These are phyloP conservation scores for Dione vanillae DNA, from an alignment of 2,888 invertebrate genomes.

Conservation along the genomic window DNA sequence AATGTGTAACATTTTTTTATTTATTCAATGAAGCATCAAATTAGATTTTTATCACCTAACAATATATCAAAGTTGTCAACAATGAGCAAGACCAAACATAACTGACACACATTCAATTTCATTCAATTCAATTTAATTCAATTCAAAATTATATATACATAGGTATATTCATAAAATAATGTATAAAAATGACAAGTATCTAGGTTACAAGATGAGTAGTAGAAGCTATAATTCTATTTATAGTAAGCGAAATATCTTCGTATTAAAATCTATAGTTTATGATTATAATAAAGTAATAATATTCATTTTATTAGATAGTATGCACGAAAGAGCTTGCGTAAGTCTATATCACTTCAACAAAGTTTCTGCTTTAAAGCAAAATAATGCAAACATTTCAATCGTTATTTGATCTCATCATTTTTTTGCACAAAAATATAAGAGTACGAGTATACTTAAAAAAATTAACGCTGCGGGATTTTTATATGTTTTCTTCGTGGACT, in stretches of 20 bases:
- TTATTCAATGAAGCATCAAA: constrained; percentile 20
- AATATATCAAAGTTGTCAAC: constrained; percentile 20
- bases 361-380: too few relatives aligned
- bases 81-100: constrained; percentile 25
- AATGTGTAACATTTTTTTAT: background rate
- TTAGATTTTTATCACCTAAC: constrained; percentile 27
- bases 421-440: too few relatives aligned
- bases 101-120: constrained; percentile 23
- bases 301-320: too few relatives aligned
- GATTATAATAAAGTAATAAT: too few relatives aligned
- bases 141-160: constrained; percentile 2
- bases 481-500: too few relatives aligned
- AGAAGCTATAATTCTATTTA: background rate
- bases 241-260: background rate
- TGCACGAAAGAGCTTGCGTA: too few relatives aligned
- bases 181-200: background rate
- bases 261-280: background rate
- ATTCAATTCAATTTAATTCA: too few relatives aligned
- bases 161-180: background rate
- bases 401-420: too few relatives aligned
- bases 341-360: too few relatives aligned
- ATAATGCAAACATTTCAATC: too few relatives aligned
- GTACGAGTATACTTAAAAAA: too few relatives aligned
- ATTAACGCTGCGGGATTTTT: too few relatives aligned
- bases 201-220: constrained; percentile 2